Conservation (phyloP, 2,113 vertebrate genomes). For the Mesembrinibis cayennensis region DNA sequence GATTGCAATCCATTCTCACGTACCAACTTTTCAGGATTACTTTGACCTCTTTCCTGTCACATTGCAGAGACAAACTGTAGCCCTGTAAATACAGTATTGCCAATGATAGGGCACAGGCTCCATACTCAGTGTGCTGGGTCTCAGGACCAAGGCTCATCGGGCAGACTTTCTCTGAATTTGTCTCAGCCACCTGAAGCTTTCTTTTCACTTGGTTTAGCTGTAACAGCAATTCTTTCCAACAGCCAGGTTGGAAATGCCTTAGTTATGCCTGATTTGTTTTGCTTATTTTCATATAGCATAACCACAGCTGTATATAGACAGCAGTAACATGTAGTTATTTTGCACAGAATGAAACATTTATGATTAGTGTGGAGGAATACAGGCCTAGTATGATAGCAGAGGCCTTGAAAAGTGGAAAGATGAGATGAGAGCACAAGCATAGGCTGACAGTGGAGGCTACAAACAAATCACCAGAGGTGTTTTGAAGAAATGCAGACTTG, state of each 20-base stretch:
- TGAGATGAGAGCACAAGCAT: accelerated
- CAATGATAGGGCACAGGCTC: not conserved
- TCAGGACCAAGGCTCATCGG: not conserved
- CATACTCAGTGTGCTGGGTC: not conserved
- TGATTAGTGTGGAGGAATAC: not conserved
- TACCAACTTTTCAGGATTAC: not conserved
- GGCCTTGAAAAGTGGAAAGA: not conserved
- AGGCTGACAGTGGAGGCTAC: not conserved
- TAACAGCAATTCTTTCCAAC: not conserved
- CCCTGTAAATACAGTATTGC: not conserved
- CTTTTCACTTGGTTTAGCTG: not conserved
- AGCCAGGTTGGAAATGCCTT: too few species aligned
- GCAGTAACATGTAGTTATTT: not conserved
- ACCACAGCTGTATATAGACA: not conserved
- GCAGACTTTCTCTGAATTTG: not conserved
- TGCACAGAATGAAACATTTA: not conserved
- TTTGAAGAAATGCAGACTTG: not conserved
- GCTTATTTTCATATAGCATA: not conserved
- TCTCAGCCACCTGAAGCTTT: not conserved
- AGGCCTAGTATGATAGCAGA: not conserved
- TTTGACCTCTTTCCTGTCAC: not conserved
- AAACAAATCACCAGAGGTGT: not conserved
- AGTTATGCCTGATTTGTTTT: not conserved
- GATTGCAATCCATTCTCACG: not conserved
- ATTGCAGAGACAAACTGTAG: not conserved